Base-by-base conservation (phyloP, 2,797 vertebrate species). In the Rhyacichthys aspro region DNA sequence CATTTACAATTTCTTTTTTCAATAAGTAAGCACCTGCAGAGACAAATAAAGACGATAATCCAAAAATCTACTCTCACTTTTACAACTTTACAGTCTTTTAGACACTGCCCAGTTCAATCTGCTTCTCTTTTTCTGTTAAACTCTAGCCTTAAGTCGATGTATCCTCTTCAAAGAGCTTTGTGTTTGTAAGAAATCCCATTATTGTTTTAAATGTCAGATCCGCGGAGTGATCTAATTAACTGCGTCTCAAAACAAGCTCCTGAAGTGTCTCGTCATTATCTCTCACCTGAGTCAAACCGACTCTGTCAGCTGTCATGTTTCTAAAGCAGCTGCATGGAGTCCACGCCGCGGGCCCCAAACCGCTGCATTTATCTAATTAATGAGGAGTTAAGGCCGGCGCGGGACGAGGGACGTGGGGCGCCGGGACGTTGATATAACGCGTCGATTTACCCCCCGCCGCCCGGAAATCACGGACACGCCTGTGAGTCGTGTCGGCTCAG, bases 361-460 rank as follows among this genome's bases (percentile, higher is more conserved):
- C 57, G 66, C 47, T 46, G 57, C 14, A 18, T 58, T 78, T 41
- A 57, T 74, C 80, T 84, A 78, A 87, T 83, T 86, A 88, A 87
- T 88, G 81, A 86, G 72, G 64, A 82, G 53, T 72, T 74, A 55
- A 50, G 56, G 61, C 69, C 63, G 55, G 34, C 36, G 11, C 62
- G 56, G 19, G 17, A 23, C 10, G 14, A 19, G 48, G 62, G 48
- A 52, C 33, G 60, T 11, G 58, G 74, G 54, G 58, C 3, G 38
- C 19, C 12, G 59, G 70, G 81, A 84, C 78, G 56, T 71, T 86
- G 86, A 85, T 85, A 44, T 79, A 86, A 52, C 58, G 5, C 38
- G 18, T 15, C 76, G 55, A 82, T 87, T 86, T 89, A 86, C 86
- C 88, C 81, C 86, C 87, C 49, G 17, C 82, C 70, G 68, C 34